Evolutionary conservation across 2,113 vertebrate genomes (phyloP), one percentile per base, ranked within the genome.

Genomic region (Origma solitaria): DNA sequence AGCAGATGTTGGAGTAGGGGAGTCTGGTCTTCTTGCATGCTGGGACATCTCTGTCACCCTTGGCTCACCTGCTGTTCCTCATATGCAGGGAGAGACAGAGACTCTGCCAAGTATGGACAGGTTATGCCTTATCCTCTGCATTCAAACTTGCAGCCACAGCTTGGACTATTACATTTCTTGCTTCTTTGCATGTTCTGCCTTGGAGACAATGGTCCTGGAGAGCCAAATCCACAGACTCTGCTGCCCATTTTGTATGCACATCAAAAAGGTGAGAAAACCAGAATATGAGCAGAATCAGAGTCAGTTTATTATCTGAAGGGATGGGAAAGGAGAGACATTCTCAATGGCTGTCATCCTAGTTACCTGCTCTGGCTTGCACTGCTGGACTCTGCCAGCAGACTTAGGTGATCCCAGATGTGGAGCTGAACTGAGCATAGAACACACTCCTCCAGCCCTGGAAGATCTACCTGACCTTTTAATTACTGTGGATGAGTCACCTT

Each of bases 111-210:
- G 2, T 9, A 18, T 2, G 4, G 11, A 31, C 6, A 22, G 33
- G 19, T 14, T 15, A 38, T 49, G 38, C 16, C 30, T 49, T 6
- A 14, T 9, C 13, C 31, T 86, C 38, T 0, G 0, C 22, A 31
- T 56, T n/a, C 19, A 33, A 11, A 19, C 33, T 40, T 44, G 27
- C 21, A 47, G 14, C 54, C 2, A 0, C 24, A 23, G 20, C 13
- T 18, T 3, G 2, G 23, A 65, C 11, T 2, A 6, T 61, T 18
- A 7, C 0, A 1, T 19, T 31, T 10, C 3, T 7, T 53, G 37
- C 9, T 35, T 57, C 9, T 35, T 53, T 3, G 0, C 56, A 20
- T 8, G 8, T 22, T 56, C 38, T 28, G 25, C 30, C 56, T 40
- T 62, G 51, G 20, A 75, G 35, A 23, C 15, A 18, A 2, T 4